A percentile compares a stretch with the other conserved stretches of the same genome.
phyloP scores from a whole-genome alignment of 2,888 invertebrate genomes.

The Mesorhabditis spiculigera region DNA sequence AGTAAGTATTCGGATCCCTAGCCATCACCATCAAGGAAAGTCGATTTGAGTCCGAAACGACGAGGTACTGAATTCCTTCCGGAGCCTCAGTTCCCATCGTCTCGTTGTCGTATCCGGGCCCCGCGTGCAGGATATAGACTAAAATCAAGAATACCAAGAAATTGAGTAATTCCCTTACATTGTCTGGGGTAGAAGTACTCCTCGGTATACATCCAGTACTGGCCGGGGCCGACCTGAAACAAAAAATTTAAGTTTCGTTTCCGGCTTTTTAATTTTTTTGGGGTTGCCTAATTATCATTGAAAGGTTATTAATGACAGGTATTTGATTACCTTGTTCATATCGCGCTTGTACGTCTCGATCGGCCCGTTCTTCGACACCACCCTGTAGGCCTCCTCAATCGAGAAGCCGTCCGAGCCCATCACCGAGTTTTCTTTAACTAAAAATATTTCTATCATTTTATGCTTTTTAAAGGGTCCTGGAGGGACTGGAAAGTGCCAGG shows the following conservation, averaged over 20 bases:
- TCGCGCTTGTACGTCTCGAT: constrained; percentile 59
- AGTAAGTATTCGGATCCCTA: constrained; percentile 55
- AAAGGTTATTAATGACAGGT: not conserved
- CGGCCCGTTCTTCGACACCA: constrained; percentile 56
- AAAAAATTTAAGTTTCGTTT: not conserved
- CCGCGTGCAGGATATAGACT: constrained; percentile 58
- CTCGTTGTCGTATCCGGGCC: constrained; percentile 54
- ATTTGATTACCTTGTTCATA: constrained; percentile 44
- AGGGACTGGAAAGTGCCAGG: too few species aligned
- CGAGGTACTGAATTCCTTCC: constrained; percentile 53
- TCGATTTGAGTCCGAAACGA: constrained; percentile 57
- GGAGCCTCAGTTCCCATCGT: constrained; percentile 39
- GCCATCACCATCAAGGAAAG: constrained; percentile 57
- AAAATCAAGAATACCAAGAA: constrained; percentile 17
- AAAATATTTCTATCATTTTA: constrained; percentile 16
- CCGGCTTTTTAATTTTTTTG: not conserved
- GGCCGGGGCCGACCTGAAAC: constrained; percentile 48
- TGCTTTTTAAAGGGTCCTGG: not conserved
- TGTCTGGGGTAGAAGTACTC: constrained; percentile 59
- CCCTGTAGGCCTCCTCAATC: constrained; percentile 58
- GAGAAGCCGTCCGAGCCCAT: constrained; percentile 59
- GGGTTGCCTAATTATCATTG: not conserved
- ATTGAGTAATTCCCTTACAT: constrained; percentile 35
- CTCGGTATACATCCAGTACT: constrained; percentile 60
- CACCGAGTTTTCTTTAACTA: constrained; percentile 55